Evolutionary conservation across 2,888 invertebrate genomes (phyloP), one percentile per base, ranked within the genome.

Genomic region (Therioaphis trifolii): DNA sequence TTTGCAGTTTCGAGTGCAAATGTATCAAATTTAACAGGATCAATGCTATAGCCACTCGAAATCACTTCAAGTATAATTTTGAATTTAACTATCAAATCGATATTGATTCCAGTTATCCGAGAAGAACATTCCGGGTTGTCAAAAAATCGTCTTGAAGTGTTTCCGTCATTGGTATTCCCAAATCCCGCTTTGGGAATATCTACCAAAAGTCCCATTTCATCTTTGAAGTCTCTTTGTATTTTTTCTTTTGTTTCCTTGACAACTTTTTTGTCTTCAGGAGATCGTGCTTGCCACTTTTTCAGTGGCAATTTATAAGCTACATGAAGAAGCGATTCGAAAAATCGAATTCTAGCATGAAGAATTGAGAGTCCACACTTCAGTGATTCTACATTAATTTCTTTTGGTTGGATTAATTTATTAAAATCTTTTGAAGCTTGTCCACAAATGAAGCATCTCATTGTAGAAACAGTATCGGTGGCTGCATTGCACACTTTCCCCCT

Each of bases 221-320:
- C 75, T 29, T 40, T 75, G 27, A 75, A 75, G 7, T 9, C 9
- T 75, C 18, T 75, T 55, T 75, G 75, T 15, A 75, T 75, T 75
- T 52, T 52, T 21, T 43, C n/a, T n/a, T n/a, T n/a, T n/a, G n/a
- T n/a, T n/a, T n/a, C n/a, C n/a, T n/a, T n/a, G n/a, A n/a, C n/a
- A 40, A 55, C 11, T 66, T n/a, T 66, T 63, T 61, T 66, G 11
- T 78, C 58, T 46, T 78, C 58, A 43, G 4, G 4, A 12, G 29
- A 27, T 35, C 61, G 43, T 3, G 43, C 78, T 66, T 78, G 46
- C 63, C 78, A 78, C 35, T 78, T 78, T 66, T 77, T 35, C 5
- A 78, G 4, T 11, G 78, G 84, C 27, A 75, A 2, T 49, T 76
- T 88, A n/a, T 88, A 88, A 61, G 84, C 15, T 1, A 77, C 11